These are phyloP conservation scores for Sinopyrophorus schimmeli DNA, from an alignment of 2,888 invertebrate genomes.

Conservation along the genomic window DNA sequence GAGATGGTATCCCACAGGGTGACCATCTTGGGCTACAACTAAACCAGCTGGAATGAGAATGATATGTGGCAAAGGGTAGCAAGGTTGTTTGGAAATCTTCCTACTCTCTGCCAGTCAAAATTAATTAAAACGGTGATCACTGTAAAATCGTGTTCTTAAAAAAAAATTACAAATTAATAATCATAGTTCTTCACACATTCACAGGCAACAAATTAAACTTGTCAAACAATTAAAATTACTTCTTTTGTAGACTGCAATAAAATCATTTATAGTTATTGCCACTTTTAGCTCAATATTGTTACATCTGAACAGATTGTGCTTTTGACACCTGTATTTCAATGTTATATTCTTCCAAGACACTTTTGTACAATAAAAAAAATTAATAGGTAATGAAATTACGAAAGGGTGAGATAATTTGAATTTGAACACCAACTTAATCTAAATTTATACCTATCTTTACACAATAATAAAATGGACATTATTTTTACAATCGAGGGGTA, in stretches of 20 bases:
- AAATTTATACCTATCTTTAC: conserved; percentile 58
- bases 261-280: conserved; percentile 26
- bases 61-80: conserved; percentile 43
- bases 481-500: conserved; percentile 57
- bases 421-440: conserved; percentile 53
- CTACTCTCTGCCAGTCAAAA: conserved; percentile 20
- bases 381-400: conserved; percentile 17
- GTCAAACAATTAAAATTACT: too few species aligned
- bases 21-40: conserved; percentile 35
- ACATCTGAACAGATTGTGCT: conserved; percentile 25
- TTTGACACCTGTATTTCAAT: conserved; percentile 19
- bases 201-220: conserved; percentile 19
- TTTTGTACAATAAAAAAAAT: conserved; percentile 28
- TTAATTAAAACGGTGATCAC: conserved; percentile 17
- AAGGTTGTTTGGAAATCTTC: conserved; percentile 33
- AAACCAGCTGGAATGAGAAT: conserved; percentile 49
- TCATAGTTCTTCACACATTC: conserved; percentile 27
- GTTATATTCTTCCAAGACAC: conserved; percentile 16
- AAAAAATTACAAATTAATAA: conserved; percentile 26
- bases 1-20: conserved; percentile 37
- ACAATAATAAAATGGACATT: conserved; percentile 56
- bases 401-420: conserved; percentile 32
- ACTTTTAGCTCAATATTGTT: conserved; percentile 12
- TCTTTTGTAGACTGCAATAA: too few species aligned
- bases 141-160: conserved; percentile 21